Base-by-base conservation (phyloP, 1,140 invertebrate genomes). In the Drosophila sechellia region DNA sequence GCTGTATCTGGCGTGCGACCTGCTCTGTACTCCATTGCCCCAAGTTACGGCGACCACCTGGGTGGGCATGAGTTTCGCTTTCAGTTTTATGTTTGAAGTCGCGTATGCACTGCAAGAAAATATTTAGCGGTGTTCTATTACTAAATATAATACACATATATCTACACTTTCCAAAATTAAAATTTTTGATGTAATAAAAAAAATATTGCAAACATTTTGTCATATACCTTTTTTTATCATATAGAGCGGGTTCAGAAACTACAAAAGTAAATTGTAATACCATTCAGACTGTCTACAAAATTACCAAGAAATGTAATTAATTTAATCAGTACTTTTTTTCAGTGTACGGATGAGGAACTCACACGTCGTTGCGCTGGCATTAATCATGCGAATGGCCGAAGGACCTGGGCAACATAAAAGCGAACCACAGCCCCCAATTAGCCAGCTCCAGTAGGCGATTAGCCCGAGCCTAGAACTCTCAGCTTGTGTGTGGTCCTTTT, bases 311-410 rank as follows among this genome's bases (percentile, higher is more conserved):
- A 22, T 22, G 2, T 22, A 0, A 3, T 22, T 22, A 2, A 22
- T 22, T 22, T 22, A 2, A 0, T 22, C 20, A 22, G 20, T 22
- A 22, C 3, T 22, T 60, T 59, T 11, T 52, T 10, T 4, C 11
- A 52, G 64, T 68, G 64, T 27, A 27, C 0, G 15, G 49, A 27
- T 63, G 60, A 31, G 40, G 79, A 89, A 89, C 84, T 89, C 84
- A 89, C 84, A 89, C 84, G 69, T 80, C 73, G 84, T 69, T 75
- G 77, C 84, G 79, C 64, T 75, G 84, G 79, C 84, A 89, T 89
- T 89, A 89, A 89, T 89, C 84, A 89, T 80, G 63, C 53, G 60
- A 31, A 54, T 43, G 45, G 55, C 55, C 65, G 39, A 66, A 65
- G 59, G 48, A 86, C 34, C 40, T 17, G 25, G 31, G 5, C 17